Evolutionary conservation across 2,888 invertebrate species (phyloP), one percentile per base, ranked within the genome.

Genomic region (Drosophila putrida): DNA sequence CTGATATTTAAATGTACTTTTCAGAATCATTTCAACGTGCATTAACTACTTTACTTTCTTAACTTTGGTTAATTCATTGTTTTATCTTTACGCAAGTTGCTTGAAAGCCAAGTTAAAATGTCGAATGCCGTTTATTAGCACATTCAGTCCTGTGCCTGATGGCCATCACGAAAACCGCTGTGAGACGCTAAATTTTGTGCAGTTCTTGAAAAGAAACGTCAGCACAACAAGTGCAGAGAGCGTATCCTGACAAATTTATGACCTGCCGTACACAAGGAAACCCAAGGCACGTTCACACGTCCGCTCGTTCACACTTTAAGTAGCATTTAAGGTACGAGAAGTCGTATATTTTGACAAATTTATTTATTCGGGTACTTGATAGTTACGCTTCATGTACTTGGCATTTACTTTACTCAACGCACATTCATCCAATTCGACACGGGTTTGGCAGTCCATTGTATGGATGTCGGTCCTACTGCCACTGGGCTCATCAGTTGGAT

Each of bases 181-280:
- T 66, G 77, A 71, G 81, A 62, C 71, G 81, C 82, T 81, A 77
- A 83, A 86, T 86, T 83, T 20, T 20, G 73, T 77, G 73, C 72
- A 72, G 71, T 71, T 77, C 67, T 62, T 83, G 87, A 83, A 83
- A 81, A 80, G 78, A 79, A 71, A 78, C 66, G 83, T 83, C 83
- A 83, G 75, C 83, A 70, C 70, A 67, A 69, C 73, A 66, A 59
- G 50, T 64, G 64, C 80, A 67, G 15, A 63, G 6, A 59, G 63
- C 69, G 59, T 62, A 65, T 65, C 57, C 66, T 66, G 61, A 39
- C 31, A 70, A 86, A 83, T 83, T 83, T 83, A 83, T 86, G 71
- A 57, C 71, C 77, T 65, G 61, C 47, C 66, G 46, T n/a, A 43
- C 61, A 59, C 50, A 58, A 11, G 4, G 9, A 41, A 44, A 55